These are phyloP conservation scores for Micrastur ruficollis DNA, from an alignment of 2,797 vertebrate genomes.

Conservation along the genomic window DNA sequence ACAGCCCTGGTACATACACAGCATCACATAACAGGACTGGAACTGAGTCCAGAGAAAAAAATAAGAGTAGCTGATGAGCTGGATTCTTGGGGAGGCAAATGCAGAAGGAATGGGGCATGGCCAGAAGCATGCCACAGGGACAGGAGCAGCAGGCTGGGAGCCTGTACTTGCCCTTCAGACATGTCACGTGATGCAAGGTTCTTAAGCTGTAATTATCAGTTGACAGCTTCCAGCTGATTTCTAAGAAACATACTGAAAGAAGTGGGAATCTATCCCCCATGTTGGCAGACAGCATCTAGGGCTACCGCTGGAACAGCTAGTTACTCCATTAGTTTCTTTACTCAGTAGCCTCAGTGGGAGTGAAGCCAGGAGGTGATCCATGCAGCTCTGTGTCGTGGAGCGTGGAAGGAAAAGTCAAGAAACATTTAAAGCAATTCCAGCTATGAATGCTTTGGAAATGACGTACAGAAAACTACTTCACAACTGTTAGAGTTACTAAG, in stretches of 20 bases:
- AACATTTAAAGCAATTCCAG: neutral
- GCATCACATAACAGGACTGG: neutral
- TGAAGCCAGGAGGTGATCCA: neutral
- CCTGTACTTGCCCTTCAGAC: neutral
- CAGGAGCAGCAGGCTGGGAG: neutral
- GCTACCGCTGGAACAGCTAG: neutral
- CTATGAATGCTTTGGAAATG: neutral
- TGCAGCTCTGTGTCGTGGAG: neutral
- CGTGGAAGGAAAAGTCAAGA: neutral
- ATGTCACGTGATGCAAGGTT: neutral
- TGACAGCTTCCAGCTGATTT: neutral
- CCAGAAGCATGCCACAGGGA: too few species aligned
- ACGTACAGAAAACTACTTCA: accelerated
- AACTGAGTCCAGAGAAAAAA: neutral
- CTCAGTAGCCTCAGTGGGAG: neutral
- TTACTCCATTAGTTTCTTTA: neutral
- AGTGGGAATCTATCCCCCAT: accelerated
- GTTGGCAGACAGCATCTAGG: too few species aligned
- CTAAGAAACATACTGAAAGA: neutral
- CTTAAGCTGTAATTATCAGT: neutral
- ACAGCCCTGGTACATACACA: neutral
- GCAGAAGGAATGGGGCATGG: neutral
- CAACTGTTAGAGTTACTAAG: neutral
- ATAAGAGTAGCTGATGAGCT: neutral
- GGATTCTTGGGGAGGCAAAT: neutral